phyloP scores from a whole-genome alignment of 2,797 vertebrate genomes.

The Valencia hispanica region DNA sequence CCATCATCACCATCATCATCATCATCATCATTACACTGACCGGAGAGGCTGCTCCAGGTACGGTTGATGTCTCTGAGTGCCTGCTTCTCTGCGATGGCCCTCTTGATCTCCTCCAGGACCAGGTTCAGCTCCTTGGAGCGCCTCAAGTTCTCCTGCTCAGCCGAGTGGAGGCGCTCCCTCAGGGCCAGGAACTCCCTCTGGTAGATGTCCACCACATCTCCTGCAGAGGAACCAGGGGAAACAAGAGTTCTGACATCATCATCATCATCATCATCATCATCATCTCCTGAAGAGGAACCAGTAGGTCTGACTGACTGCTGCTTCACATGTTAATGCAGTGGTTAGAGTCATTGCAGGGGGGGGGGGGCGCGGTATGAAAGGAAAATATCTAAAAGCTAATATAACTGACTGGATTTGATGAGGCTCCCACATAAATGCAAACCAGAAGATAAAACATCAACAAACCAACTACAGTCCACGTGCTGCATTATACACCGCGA shows the following conservation, averaged over 20 bases:
- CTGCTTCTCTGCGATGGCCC: constrained; percentile 94
- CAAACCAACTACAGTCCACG: no score
- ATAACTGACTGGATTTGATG: no score
- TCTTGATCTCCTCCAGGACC: constrained; percentile 97
- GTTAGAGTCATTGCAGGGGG: no score
- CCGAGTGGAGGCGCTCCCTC: constrained; percentile 90
- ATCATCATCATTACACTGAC: constrained; percentile 35
- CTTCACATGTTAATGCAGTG: no score
- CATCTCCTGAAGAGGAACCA: no score
- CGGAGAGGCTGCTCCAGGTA: constrained; percentile 89
- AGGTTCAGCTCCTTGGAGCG: constrained; percentile 96
- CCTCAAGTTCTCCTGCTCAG: constrained; percentile 95
- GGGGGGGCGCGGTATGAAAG: no score
- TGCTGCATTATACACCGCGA: no score
- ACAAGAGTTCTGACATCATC: no score
- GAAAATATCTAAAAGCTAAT: no score
- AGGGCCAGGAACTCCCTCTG: constrained; percentile 95
- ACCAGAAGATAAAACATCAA: no score
- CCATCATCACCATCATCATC: not conserved
- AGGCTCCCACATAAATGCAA: no score
- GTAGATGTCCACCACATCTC: constrained; percentile 93
- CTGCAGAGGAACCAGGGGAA: constrained; percentile 71
- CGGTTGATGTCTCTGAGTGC: constrained; percentile 91
- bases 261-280: rapidly evolving
- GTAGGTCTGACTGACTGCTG: no score